Base-by-base conservation (phyloP, 2,797 vertebrate species). In the Moxostoma hubbsi region DNA sequence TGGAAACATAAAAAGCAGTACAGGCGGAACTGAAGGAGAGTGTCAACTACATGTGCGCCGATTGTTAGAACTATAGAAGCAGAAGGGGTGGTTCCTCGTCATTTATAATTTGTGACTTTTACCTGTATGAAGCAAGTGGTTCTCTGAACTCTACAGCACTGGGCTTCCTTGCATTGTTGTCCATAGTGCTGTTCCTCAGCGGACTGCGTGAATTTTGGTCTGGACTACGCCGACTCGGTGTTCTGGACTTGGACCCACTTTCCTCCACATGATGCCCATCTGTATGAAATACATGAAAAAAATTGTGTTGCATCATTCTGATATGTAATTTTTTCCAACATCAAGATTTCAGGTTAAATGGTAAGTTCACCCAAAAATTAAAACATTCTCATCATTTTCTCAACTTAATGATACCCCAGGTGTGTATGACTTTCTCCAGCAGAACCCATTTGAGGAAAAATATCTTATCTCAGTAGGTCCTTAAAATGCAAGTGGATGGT, bases 181-280 rank as follows among this genome's bases (percentile, higher is more conserved):
- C 96, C 85, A 96, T 93, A 9, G 96, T 97, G 82, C 96, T 95
- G 16, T 89, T 95, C 89, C 95, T 94, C 66, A 98, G 92, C 7
- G 97, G 97, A 85, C 96, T 97, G 72, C 96, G 96, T 68, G 96
- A 97, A 75, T 90, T 93, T 88, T 96, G 96, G 79, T 96, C 96
- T 87, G 95, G 95, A 83, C 91, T 93, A 16, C 92, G 89, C 70
- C 93, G 95, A 82, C 86, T 92, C 11, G 86, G 90, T 24, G 87
- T 88, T 81, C 90, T 92, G 73, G 88, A 86, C 80, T 94, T 95
- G 61, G 90, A 93, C 63, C 85, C 84, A 86, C 82, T 87, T 79
- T 90, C 89, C 73, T 92, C 90, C 69, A 73, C 73, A 73, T 81
- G 90, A 78, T 87, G 88, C 57, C 91, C 87, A 83, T 93, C 94